These are phyloP conservation scores for Nephila pilipes DNA, from an alignment of 1,140 invertebrate genomes.

Conservation along the genomic window DNA sequence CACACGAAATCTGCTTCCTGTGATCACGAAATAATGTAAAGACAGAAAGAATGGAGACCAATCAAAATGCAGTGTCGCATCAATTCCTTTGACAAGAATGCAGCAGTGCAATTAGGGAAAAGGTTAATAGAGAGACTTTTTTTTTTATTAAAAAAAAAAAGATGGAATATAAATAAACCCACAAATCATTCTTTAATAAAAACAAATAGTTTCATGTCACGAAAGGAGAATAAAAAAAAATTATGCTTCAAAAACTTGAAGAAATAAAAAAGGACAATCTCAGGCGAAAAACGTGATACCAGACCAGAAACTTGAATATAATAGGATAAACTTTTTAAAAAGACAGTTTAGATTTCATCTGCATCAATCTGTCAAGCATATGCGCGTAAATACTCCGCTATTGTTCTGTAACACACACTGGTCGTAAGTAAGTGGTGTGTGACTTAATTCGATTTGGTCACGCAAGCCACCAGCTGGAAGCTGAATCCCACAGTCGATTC, in stretches of 20 bases:
- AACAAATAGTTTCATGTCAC: background rate
- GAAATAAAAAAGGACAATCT: background rate
- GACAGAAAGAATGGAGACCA: background rate
- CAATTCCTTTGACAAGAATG: too few relatives aligned
- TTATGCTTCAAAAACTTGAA: background rate
- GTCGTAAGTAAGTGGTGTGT: background rate
- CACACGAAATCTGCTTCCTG: background rate
- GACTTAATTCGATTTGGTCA: background rate
- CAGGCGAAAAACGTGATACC: background rate
- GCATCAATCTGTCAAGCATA: background rate
- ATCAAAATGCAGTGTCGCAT: background rate
- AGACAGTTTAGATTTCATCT: background rate
- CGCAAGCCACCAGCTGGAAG: background rate
- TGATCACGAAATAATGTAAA: background rate
- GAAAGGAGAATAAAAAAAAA: background rate
- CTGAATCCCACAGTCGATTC: background rate
- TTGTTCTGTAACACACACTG: background rate
- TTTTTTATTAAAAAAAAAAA: background rate
- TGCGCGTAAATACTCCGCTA: background rate
- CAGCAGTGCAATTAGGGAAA: background rate
- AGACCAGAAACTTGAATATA: background rate
- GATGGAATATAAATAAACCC: background rate
- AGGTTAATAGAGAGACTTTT: background rate
- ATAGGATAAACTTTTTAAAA: conserved; percentile 1
- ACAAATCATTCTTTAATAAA: background rate